A percentile compares a stretch with the other conserved stretches of the same genome.
Conservation (phyloP, 2,888 invertebrate genomes). For the Myathropa florea region DNA sequence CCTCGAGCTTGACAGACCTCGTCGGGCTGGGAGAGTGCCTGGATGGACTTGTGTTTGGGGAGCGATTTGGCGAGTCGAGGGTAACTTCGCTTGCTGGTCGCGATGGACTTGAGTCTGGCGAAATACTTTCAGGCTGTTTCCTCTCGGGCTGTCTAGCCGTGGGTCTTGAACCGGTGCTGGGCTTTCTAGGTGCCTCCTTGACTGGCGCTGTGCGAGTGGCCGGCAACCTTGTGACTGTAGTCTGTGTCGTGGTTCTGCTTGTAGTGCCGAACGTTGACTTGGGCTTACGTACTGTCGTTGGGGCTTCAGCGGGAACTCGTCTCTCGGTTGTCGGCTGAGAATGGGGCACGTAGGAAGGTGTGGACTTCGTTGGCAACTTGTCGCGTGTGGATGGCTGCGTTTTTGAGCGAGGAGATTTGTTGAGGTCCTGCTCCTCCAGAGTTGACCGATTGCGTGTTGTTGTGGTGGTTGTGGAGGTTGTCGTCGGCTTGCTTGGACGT, state of each 20-base stretch:
- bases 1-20: conserved; percentile 55
- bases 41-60: conserved; percentile 69
- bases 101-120: conserved; percentile 76
- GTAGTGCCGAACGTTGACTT: conserved; percentile 73
- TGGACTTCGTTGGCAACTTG: conserved; percentile 46
- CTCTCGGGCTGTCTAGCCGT: conserved; percentile 35
- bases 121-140: conserved; percentile 76
- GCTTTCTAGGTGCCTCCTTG: conserved; percentile 42
- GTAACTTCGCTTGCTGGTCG: conserved; percentile 50
- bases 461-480: conserved; percentile 7
- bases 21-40: conserved; percentile 55
- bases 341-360: conserved; percentile 2
- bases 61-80: conserved; percentile 33
- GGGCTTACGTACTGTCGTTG: conserved; percentile 42
- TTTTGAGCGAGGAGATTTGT: conserved; percentile 17
- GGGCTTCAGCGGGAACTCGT: conserved; percentile 43
- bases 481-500: conserved; percentile 36
- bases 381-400: conserved; percentile 34
- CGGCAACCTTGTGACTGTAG: conserved; percentile 66
- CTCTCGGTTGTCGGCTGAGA: conserved; percentile 41
- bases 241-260: conserved; percentile 71
- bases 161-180: conserved; percentile 48
- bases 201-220: conserved; percentile 39
- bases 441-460: conserved; percentile 37
- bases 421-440: conserved; percentile 42